Evolutionary conservation across 2,797 vertebrate species (phyloP).

Genomic region (Tarsius wallacei): DNA sequence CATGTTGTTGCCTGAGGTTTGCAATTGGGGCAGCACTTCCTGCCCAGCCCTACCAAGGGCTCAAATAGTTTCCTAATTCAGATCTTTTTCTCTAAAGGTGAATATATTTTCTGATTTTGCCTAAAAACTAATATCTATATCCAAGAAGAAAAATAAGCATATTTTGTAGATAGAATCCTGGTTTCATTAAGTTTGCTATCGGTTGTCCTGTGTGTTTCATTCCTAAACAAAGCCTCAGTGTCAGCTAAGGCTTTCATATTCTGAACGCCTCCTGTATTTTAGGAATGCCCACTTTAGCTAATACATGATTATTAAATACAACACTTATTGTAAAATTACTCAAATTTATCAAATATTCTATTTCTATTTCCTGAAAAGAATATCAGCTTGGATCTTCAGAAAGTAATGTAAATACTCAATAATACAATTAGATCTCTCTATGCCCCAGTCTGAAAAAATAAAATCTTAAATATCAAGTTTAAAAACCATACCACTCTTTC

Average conservation of each 20-base stretch:
- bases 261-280: background rate
- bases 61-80: background rate
- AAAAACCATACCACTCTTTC: background rate
- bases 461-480: background rate
- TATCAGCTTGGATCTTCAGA: background rate
- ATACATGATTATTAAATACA: background rate
- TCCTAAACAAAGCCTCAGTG: background rate
- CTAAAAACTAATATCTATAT: background rate
- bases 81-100: background rate
- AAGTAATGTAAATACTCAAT: background rate
- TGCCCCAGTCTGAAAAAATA: background rate
- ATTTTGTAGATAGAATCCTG: background rate
- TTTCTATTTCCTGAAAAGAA: constrained; percentile 4
- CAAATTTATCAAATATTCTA: constrained; percentile 37
- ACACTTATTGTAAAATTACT: constrained; percentile 3
- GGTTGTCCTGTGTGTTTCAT: background rate
- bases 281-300: background rate
- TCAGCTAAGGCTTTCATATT: background rate
- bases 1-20: background rate
- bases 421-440: fast-evolving
- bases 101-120: background rate
- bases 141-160: background rate
- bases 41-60: fast-evolving
- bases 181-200: background rate
- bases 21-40: background rate